Percentiles rank a stretch among this genome's conserved stretches.
Evolutionary conservation across 1,140 invertebrate species (phyloP).

Genomic region (Drosophila tsacasi): DNA sequence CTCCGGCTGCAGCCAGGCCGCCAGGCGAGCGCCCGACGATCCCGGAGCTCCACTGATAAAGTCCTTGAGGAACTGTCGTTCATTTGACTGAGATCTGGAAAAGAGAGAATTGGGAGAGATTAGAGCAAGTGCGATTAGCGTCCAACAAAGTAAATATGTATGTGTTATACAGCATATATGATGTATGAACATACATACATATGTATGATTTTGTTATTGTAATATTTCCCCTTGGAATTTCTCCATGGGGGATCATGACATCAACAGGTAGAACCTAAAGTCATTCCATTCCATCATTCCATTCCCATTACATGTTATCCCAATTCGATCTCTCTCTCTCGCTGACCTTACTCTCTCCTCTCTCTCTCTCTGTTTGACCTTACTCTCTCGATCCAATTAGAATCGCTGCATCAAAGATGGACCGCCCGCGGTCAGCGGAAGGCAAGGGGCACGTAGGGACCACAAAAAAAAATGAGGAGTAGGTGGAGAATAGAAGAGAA

Average conservation of each 20-base stretch:
- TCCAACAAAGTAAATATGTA: background rate
- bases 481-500: background rate
- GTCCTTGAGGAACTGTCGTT: slow-evolving; percentile 97
- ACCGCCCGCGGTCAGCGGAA: slow-evolving; percentile 25
- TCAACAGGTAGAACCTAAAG: slow-evolving; percentile 16
- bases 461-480: background rate
- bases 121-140: background rate
- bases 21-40: slow-evolving; percentile 95
- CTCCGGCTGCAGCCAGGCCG: slow-evolving; percentile 97
- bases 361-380: background rate
- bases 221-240: background rate
- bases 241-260: background rate
- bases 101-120: background rate
- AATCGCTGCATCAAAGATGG: slow-evolving; percentile 39
- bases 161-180: background rate
- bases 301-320: background rate
- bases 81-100: slow-evolving; percentile 92
- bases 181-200: background rate
- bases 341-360: background rate
- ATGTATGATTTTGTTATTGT: slow-evolving; percentile 8
- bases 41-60: slow-evolving; percentile 94
- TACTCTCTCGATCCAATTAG: slow-evolving; percentile 26
- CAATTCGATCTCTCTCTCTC: background rate
- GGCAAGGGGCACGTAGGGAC: slow-evolving; percentile 27
- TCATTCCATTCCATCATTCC: background rate